These are phyloP conservation scores for Pantala flavescens DNA, from an alignment of 1,140 invertebrate species.

Conservation along the genomic window DNA sequence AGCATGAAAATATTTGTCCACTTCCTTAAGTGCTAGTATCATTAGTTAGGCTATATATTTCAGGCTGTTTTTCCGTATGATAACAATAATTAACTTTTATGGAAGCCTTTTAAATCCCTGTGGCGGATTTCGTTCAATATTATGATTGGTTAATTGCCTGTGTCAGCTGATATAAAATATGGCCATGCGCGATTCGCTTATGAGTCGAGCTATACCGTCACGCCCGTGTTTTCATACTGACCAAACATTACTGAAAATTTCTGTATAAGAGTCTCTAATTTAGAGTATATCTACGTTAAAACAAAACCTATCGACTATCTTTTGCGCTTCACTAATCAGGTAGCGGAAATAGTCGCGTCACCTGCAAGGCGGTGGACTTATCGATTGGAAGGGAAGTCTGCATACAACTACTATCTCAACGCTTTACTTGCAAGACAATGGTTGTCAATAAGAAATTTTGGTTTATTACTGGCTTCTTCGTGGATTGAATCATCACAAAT, in stretches of 20 bases:
- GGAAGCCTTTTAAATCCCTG: too few relatives aligned
- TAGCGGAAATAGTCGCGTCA: constrained; percentile 3
- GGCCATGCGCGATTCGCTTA: not conserved
- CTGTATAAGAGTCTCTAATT: not conserved
- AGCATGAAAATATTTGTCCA: too few relatives aligned
- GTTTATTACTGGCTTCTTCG: not conserved
- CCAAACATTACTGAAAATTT: not conserved
- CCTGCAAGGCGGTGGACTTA: constrained; percentile 2
- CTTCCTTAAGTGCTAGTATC: too few relatives aligned
- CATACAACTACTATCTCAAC: not conserved
- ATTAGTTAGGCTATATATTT: too few relatives aligned
- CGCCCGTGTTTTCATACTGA: not conserved
- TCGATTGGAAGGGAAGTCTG: not conserved
- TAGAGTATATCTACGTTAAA: not conserved
- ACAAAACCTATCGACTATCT: not conserved
- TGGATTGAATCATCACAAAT: not conserved
- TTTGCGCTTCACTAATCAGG: not conserved
- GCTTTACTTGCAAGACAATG: constrained; percentile 5
- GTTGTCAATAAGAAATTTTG: not conserved
- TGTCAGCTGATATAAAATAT: constrained; percentile 4
- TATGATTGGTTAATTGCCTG: constrained; percentile 2
- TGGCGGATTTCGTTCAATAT: not conserved
- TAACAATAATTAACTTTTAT: too few relatives aligned
- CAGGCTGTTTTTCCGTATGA: too few relatives aligned
- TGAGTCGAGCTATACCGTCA: not conserved